Conservation (phyloP, 1,140 invertebrate species). For the Temnothorax curvispinosus region DNA sequence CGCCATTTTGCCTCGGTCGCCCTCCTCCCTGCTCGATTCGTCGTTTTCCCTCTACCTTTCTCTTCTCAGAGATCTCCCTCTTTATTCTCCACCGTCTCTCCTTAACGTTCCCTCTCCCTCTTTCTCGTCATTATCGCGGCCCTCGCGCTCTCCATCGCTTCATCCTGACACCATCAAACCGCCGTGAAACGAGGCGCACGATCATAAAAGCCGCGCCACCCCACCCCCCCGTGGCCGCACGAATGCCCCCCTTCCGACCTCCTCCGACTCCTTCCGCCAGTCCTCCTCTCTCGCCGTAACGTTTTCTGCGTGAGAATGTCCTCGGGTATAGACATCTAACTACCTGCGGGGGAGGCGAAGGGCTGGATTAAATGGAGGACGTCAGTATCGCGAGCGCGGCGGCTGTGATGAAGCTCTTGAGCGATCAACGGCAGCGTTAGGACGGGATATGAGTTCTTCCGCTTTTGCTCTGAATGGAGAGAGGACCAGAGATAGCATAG, state of each 20-base stretch:
- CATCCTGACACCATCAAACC: conserved; percentile 68
- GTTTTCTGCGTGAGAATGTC: conserved; percentile 15
- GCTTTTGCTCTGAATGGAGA: neutral
- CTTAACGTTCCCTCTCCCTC: neutral
- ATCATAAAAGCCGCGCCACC: conserved; percentile 59
- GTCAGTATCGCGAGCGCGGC: neutral
- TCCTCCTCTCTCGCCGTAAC: neutral
- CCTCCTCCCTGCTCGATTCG: conserved; percentile 8
- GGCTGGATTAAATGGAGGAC: neutral
- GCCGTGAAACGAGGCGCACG: conserved; percentile 66
- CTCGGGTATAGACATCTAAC: neutral
- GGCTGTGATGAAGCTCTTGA: neutral
- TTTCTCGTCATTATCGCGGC: conserved; percentile 41
- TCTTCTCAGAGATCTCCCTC: neutral
- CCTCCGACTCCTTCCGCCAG: neutral
- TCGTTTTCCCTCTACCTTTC: conserved; percentile 16
- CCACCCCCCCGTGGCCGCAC: neutral
- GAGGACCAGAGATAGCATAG: neutral
- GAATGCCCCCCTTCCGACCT: neutral
- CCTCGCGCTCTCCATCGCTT: conserved; percentile 57
- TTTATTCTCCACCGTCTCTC: conserved; percentile 19
- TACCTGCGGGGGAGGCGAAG: neutral
- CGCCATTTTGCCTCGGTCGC: conserved; percentile 55
- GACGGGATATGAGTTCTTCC: neutral
- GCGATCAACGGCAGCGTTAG: neutral